Evolutionary conservation across 2,888 invertebrate genomes (phyloP), one percentile per base, ranked within the genome.

Genomic region (Cantharis flavilabris): DNA sequence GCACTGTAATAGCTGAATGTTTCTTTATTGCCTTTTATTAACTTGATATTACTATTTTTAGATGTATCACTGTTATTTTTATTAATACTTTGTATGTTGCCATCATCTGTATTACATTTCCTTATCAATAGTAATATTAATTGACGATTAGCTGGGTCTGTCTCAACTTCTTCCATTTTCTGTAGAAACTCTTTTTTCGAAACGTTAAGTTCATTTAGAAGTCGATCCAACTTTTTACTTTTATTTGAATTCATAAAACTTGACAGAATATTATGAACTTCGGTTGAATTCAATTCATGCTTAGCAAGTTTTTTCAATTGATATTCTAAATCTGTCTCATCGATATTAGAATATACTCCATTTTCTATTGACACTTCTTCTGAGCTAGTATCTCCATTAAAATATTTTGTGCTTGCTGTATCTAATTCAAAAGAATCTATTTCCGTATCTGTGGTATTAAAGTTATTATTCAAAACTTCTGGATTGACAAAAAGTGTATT

Each of bases 121-220:
- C 94, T 95, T 18, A 96, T 94, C 77, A 96, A 88, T 26, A 96
- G 87, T 30, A 96, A 88, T 76, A 96, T 93, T 30, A 96, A 88
- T 80, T 94, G 90, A 71, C 93, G 90, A 0, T 95, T 94, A 0
- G 94, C 92, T 75, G 94, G 94, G 81, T 95, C 95, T 81, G 92
- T 92, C 82, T 93, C 93, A 0, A 95, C 95, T 85, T 95, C 94
- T 84, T 94, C 93, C 95, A 96, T 96, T 62, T 95, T 94, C 78
- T 92, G 92, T 90, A 95, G 92, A 73, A 96, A 89, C 81, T 94
- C 94, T 78, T 92, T 90, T 78, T 95, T 94, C 0, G 94, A 93
- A 10, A 93, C 93, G 83, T 96, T 95, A 79, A 95, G 89, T 16
- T 92, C 93, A 1, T 93, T 93, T 85, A 96, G 93, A 83, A 96